phyloP scores from a whole-genome alignment of 2,113 vertebrate genomes.

The Sylvilagus bachmani region DNA sequence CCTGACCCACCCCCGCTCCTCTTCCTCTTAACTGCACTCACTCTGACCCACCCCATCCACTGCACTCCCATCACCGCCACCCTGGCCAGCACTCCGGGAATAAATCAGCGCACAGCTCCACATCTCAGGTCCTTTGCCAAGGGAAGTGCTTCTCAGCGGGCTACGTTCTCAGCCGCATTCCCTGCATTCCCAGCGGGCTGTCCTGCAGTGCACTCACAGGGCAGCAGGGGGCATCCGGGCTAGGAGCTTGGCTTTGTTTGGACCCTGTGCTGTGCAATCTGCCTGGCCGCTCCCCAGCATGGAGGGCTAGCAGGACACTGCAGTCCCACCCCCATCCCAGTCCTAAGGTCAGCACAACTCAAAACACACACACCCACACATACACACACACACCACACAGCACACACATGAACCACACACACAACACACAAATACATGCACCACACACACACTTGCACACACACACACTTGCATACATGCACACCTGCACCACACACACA shows the following conservation, averaged over 20 bases:
- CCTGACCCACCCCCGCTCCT: not conserved
- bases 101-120: not conserved
- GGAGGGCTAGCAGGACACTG: too few relatives aligned
- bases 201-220: rapidly evolving
- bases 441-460: too few relatives aligned
- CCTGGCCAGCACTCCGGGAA: rapidly evolving
- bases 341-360: not conserved
- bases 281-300: not conserved
- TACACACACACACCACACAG: too few relatives aligned
- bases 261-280: rapidly evolving
- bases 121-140: rapidly evolving
- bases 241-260: not conserved
- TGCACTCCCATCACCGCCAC: rapidly evolving
- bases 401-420: too few relatives aligned
- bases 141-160: not conserved
- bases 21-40: not conserved
- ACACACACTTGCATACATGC: too few relatives aligned
- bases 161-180: not conserved
- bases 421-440: too few relatives aligned
- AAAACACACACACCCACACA: not conserved
- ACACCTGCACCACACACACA: too few relatives aligned
- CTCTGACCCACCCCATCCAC: not conserved
- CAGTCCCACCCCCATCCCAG: not conserved
- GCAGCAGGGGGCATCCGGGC: not conserved
- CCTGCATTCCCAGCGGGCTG: not conserved